Percentiles rank a stretch among this genome's conserved stretches.
Conservation (phyloP, 1,140 invertebrate genomes). For the Pogonomyrmex californicus region DNA sequence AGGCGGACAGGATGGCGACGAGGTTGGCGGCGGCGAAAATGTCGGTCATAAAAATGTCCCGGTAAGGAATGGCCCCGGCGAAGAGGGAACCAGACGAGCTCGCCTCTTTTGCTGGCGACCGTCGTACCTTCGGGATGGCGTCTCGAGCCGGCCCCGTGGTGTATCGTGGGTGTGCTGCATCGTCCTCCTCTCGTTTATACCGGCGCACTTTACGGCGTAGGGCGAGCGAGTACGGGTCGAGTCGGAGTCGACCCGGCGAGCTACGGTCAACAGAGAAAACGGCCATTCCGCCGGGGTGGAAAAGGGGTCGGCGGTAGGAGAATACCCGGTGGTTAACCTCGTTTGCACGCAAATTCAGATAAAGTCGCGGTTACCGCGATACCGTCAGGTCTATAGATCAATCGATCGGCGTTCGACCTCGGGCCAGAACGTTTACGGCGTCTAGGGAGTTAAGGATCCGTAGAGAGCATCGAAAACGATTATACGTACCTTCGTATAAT, state of each 20-base stretch:
- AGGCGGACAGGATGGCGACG: conserved; percentile 41
- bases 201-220: conserved; percentile 59
- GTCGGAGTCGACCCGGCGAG: conserved; percentile 38
- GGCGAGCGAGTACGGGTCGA: conserved; percentile 47
- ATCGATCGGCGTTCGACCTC: conserved; percentile 45
- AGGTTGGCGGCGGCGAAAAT: conserved; percentile 68
- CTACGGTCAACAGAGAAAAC: conserved; percentile 62
- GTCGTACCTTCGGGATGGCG: conserved; percentile 46
- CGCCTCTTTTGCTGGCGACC: conserved; percentile 33
- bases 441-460: neutral
- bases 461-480: neutral
- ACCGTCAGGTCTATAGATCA: conserved; percentile 14
- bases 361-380: conserved; percentile 46
- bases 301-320: neutral
- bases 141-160: conserved; percentile 37
- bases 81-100: conserved; percentile 51
- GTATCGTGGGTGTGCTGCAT: conserved; percentile 71
- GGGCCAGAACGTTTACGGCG: neutral
- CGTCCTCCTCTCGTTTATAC: conserved; percentile 63
- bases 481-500: too few relatives aligned
- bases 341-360: conserved; percentile 76
- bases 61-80: conserved; percentile 72
- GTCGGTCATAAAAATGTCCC: conserved; percentile 78
- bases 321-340: conserved; percentile 59
- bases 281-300: neutral